Evolutionary conservation across 2,113 vertebrate genomes (phyloP).

Genomic region (Callithrix jacchus): DNA sequence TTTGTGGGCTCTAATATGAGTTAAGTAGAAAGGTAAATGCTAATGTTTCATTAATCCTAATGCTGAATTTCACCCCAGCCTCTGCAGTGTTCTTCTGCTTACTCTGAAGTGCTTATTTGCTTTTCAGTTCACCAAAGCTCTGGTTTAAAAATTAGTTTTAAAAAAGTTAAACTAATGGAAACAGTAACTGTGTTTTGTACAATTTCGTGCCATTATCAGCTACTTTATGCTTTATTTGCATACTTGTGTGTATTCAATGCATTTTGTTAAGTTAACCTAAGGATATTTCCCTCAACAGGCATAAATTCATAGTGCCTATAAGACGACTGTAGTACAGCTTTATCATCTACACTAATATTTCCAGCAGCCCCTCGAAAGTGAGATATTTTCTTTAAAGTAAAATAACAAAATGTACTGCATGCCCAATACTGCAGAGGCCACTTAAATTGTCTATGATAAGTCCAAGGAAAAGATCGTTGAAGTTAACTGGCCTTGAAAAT

Average conservation of each 20-base stretch:
- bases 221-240: slow-evolving; percentile 45
- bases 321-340: background rate
- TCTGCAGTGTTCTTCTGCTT: slow-evolving; percentile 44
- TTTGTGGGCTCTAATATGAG: background rate
- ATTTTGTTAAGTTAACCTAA: slow-evolving; percentile 34
- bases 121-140: slow-evolving; percentile 59
- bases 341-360: slow-evolving; percentile 37
- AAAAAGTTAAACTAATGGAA: slow-evolving; percentile 44
- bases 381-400: slow-evolving; percentile 64
- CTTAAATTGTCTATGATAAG: background rate
- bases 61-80: slow-evolving; percentile 50
- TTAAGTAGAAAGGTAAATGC: slow-evolving; percentile 38
- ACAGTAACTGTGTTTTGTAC: slow-evolving; percentile 49
- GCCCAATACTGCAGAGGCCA: background rate
- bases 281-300: background rate
- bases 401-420: background rate
- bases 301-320: background rate
- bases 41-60: slow-evolving; percentile 60
- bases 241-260: background rate
- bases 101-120: slow-evolving; percentile 23
- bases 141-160: slow-evolving; percentile 57
- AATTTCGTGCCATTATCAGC: slow-evolving; percentile 54
- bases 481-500: background rate
- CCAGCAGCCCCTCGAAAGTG: slow-evolving; percentile 27
- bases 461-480: background rate